These are phyloP conservation scores for Dicyema japonicum DNA, from an alignment of 1,140 invertebrate genomes.

Conservation along the genomic window DNA sequence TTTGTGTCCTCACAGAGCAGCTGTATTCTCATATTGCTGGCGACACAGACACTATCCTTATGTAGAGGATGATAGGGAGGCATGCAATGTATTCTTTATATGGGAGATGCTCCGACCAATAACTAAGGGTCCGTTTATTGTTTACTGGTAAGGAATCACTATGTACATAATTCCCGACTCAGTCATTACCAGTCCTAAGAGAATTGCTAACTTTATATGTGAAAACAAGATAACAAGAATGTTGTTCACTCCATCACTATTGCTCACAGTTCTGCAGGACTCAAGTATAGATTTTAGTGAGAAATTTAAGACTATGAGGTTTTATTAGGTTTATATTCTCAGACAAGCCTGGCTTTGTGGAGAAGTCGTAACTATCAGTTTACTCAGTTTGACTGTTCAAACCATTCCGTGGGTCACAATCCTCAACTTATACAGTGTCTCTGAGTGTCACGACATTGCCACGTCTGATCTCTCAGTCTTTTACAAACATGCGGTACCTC, in stretches of 20 bases:
- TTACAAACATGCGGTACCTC: conserved; percentile 6
- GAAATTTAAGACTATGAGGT: conserved; percentile 8
- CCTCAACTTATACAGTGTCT: conserved; percentile 20
- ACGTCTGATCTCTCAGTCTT: conserved; percentile 13
- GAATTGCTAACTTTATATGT: conserved; percentile 12
- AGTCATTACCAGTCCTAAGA: conserved; percentile 17
- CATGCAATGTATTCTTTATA: conserved; percentile 21
- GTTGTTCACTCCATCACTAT: conserved; percentile 19
- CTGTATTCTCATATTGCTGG: conserved; percentile 19
- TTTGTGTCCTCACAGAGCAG: conserved; percentile 19
- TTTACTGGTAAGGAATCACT: not conserved
- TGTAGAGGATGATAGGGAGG: conserved; percentile 11
- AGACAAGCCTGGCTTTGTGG: conserved; percentile 21
- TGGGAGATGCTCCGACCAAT: conserved; percentile 22
- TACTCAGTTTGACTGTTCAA: conserved; percentile 14
- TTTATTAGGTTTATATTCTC: conserved; percentile 5
- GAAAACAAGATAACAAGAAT: conserved; percentile 17
- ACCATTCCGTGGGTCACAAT: conserved; percentile 14
- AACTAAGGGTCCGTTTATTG: conserved; percentile 10
- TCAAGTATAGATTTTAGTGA: conserved; percentile 5
- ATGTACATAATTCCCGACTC: conserved; percentile 18
- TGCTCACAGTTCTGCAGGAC: conserved; percentile 15
- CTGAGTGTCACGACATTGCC: conserved; percentile 19
- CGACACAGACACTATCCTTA: conserved; percentile 16
- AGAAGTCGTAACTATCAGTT: conserved; percentile 18